A percentile compares a stretch with the other conserved stretches of the same genome.
Evolutionary conservation across 1,140 invertebrate genomes (phyloP).

Genomic region (Aphaenogaster rudis): DNA sequence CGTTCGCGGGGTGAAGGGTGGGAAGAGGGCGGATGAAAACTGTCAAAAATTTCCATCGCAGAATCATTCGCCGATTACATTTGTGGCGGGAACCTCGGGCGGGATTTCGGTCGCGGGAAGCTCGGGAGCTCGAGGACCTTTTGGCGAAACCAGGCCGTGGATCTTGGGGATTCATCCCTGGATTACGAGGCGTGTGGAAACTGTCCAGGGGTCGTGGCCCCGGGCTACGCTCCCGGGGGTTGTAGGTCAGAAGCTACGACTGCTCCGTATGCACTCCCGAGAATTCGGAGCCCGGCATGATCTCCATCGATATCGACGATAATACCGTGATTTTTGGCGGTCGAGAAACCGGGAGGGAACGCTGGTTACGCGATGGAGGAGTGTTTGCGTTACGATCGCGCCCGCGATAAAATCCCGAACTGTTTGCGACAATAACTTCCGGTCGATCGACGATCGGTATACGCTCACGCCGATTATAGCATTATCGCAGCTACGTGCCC

Average conservation of each 20-base stretch:
- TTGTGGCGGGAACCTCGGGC: not conserved
- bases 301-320: not conserved
- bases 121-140: slow-evolving; percentile 52
- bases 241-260: slow-evolving; percentile 70
- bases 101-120: slow-evolving; percentile 52
- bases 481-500: slow-evolving; percentile 61
- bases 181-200: slow-evolving; percentile 73
- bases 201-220: slow-evolving; percentile 70
- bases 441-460: slow-evolving; percentile 16
- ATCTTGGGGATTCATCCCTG: slow-evolving; percentile 72
- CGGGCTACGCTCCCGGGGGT: slow-evolving; percentile 60
- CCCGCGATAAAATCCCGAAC: slow-evolving; percentile 32
- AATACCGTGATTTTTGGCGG: slow-evolving; percentile 30
- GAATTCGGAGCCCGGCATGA: slow-evolving; percentile 37
- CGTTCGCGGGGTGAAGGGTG: not conserved
- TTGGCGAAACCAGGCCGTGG: slow-evolving; percentile 66
- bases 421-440: slow-evolving; percentile 66
- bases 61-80: slow-evolving; percentile 42
- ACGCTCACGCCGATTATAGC: slow-evolving; percentile 64
- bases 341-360: no score
- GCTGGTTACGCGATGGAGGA: not conserved
- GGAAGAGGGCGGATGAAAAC: not conserved
- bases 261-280: slow-evolving; percentile 55
- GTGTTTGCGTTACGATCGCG: slow-evolving; percentile 26
- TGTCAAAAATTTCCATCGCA: slow-evolving; percentile 50